Base-by-base conservation (phyloP, 1,140 invertebrate species). In the Oppia nitens region DNA sequence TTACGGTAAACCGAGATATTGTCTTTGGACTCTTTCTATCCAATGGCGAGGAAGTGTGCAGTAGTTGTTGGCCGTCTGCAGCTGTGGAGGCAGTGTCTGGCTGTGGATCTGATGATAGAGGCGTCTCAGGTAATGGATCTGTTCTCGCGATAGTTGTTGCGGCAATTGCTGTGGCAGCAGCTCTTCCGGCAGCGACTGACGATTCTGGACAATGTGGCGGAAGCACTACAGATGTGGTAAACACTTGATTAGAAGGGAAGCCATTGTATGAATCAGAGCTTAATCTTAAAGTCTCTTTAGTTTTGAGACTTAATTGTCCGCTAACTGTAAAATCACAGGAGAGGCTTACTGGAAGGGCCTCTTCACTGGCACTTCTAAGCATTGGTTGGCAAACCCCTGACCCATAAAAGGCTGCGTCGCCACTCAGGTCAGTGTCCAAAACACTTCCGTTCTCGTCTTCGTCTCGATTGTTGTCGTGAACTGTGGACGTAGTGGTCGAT, bases 311-410 rank as follows among this genome's bases (percentile, higher is more conserved):
- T 54, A 27, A 20, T 40, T 40, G 6, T 40, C 32, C 32, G 32
- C 32, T 40, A 54, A 17, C 21, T 28, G 27, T 14, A 32, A 54
- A 54, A 40, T 20, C 25, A 28, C 26, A 29, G 17, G 28, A 24
- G 40, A 56, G 28, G 40, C 60, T 61, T 61, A 61, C 60, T 27
- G 81, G 77, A 70, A 84, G 78, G 70, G 79, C 78, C 73, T 86
- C 83, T 75, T 87, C 84, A 82, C 84, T 87, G 76, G 83, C 85
- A 82, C 83, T 87, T 77, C 83, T 83, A 79, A 83, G 26, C 12
- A 61, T 23, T 26, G 6, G 27, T 26, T 21, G 54, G 59, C 47
- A 48, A 25, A n/a, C 11, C 12, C 50, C 49, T 24, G 60, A 61
- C 14, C 23, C 57, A 55, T 56, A 49, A 0, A 55, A 52, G 26